Conservation (phyloP, 2,797 vertebrate species). For the Crenuchus spilurus region DNA sequence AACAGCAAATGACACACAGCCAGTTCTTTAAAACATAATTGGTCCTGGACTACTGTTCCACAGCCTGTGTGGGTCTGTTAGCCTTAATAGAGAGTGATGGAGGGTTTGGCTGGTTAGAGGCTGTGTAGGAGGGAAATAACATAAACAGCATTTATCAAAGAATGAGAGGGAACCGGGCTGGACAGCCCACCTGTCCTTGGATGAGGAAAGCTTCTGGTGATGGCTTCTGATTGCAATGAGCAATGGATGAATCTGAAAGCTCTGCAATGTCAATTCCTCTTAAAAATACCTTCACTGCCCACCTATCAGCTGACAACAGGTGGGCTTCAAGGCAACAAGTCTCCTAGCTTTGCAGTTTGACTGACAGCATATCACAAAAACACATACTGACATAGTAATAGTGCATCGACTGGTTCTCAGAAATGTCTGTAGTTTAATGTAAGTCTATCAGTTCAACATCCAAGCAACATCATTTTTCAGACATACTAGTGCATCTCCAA, state of each 20-base stretch:
- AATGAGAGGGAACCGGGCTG: constrained; percentile 48
- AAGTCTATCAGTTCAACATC: too few relatives aligned
- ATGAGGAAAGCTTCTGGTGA: constrained; percentile 46
- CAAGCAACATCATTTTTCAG: too few relatives aligned
- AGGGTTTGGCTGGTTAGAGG: constrained; percentile 36
- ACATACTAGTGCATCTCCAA: too few relatives aligned
- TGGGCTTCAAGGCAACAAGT: neutral
- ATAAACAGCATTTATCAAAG: constrained; percentile 45
- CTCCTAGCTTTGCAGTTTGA: neutral
- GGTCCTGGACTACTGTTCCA: constrained; percentile 19
- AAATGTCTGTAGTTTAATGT: too few relatives aligned
- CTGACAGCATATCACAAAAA: too few relatives aligned
- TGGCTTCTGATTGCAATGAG: constrained; percentile 60
- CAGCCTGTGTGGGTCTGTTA: constrained; percentile 30
- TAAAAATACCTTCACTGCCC: constrained; percentile 10
- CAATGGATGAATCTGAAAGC: constrained; percentile 39
- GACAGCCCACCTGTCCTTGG: constrained; percentile 69
- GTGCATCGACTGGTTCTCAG: too few relatives aligned
- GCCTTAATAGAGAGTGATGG: constrained; percentile 37
- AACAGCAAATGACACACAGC: constrained; percentile 26
- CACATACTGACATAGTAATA: too few relatives aligned
- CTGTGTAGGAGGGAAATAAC: constrained; percentile 56
- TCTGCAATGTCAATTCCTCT: constrained; percentile 11
- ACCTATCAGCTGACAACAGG: constrained; percentile 19
- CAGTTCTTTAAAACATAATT: constrained; percentile 27